These are phyloP conservation scores for Halictus quadricinctus DNA, from an alignment of 2,888 invertebrate species.

Conservation along the genomic window DNA sequence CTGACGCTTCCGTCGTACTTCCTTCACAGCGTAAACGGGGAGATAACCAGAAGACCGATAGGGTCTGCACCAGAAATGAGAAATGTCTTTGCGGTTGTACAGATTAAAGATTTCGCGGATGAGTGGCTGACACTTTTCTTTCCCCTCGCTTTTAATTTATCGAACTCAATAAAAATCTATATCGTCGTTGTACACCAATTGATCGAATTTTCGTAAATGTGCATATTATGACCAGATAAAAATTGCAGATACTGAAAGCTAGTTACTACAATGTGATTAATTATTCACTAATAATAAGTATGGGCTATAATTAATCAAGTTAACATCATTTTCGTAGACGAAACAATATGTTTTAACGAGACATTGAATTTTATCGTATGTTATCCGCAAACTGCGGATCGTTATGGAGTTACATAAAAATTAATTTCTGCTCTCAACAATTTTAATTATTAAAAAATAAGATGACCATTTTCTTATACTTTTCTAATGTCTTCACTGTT, in stretches of 20 bases:
- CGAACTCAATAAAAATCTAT: not conserved
- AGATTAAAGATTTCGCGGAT: conserved; percentile 75
- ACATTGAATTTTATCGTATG: not conserved
- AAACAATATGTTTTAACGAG: not conserved
- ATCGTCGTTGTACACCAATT: not conserved
- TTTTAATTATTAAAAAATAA: no score
- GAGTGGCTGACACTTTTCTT: conserved; percentile 65
- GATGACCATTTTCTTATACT: no score
- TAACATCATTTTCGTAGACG: no score
- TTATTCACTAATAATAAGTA: not conserved
- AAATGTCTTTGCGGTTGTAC: conserved; percentile 78
- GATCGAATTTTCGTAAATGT: not conserved
- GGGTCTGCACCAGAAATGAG: conserved; percentile 81
- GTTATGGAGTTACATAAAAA: no score
- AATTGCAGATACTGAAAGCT: no score
- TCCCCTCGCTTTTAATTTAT: conserved; percentile 29
- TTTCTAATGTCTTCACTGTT: no score
- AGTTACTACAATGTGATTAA: not conserved
- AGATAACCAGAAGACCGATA: conserved; percentile 81
- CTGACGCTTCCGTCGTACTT: conserved; percentile 78
- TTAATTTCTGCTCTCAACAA: no score
- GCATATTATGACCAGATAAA: not conserved
- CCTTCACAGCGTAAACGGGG: conserved; percentile 68
- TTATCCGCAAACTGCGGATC: no score
- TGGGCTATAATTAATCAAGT: not conserved